Evolutionary conservation across 2,888 invertebrate species (phyloP).

Genomic region (Eilema depressum): DNA sequence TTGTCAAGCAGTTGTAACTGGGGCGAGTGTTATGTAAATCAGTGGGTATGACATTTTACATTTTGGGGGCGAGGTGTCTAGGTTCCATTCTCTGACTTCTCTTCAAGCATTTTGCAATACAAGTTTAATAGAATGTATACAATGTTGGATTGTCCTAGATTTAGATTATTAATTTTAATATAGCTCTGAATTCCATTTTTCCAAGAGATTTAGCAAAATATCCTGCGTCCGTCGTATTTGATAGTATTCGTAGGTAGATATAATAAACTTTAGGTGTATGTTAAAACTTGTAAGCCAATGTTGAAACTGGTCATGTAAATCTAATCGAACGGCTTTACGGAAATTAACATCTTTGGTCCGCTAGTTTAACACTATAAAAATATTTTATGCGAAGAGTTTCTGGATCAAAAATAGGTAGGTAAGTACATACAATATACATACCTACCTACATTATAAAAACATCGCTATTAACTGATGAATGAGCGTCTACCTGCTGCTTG

Average conservation of each 20-base stretch:
- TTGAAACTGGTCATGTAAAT: slow-evolving; percentile 54
- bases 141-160: slow-evolving; percentile 60
- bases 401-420: neutral
- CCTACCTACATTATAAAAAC: slow-evolving; percentile 12
- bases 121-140: slow-evolving; percentile 50
- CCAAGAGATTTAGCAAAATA: neutral
- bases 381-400: neutral
- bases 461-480: slow-evolving; percentile 21
- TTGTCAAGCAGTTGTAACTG: slow-evolving; percentile 70
- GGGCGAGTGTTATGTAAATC: slow-evolving; percentile 78
- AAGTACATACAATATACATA: neutral
- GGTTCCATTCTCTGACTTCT: slow-evolving; percentile 69
- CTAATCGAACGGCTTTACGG: slow-evolving; percentile 47
- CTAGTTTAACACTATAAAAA: slow-evolving; percentile 33
- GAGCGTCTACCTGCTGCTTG: slow-evolving; percentile 37
- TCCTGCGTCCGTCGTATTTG: slow-evolving; percentile 18
- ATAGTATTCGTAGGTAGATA: slow-evolving; percentile 17
- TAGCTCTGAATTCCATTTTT: slow-evolving; percentile 13
- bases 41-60: slow-evolving; percentile 74
- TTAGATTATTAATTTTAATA: slow-evolving; percentile 39
- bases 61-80: slow-evolving; percentile 66
- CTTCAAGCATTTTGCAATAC: slow-evolving; percentile 67
- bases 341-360: slow-evolving; percentile 35
- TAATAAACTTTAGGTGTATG: slow-evolving; percentile 26
- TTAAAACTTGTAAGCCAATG: slow-evolving; percentile 35